Evolutionary conservation across 2,113 vertebrate genomes (phyloP).

Genomic region (Ctenomys sociabilis): DNA sequence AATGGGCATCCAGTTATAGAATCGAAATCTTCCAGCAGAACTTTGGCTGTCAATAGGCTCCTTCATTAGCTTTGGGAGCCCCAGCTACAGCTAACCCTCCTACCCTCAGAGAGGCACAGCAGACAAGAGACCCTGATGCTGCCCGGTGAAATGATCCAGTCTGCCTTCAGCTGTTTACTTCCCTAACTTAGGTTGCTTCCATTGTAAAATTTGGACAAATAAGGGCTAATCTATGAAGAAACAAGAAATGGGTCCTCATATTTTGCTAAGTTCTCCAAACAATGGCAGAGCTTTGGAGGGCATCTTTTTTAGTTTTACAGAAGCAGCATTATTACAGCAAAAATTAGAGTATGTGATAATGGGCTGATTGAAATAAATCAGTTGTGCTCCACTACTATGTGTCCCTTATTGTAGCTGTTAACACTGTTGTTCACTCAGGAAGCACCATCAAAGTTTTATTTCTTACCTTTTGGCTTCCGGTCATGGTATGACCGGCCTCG

Average conservation of each 20-base stretch:
- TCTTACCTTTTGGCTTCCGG: slow-evolving; percentile 94
- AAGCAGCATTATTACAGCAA: neutral
- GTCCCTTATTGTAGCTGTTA: neutral
- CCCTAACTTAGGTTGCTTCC: neutral
- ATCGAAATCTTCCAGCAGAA: neutral
- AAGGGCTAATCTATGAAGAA: neutral
- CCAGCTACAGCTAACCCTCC: neutral
- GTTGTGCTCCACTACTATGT: neutral
- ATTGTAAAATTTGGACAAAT: neutral
- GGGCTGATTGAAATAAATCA: neutral
- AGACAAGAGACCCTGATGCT: neutral
- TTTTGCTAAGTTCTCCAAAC: neutral
- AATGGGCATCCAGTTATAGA: neutral
- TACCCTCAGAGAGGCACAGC: neutral
- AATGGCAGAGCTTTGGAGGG: neutral
- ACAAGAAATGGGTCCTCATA: neutral
- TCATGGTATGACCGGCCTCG: slow-evolving; percentile 93
- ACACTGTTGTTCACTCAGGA: neutral
- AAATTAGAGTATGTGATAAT: neutral
- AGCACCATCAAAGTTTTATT: neutral
- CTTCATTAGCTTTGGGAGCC: neutral
- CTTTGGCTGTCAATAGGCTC: neutral
- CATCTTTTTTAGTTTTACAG: neutral
- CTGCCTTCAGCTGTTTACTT: neutral
- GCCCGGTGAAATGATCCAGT: rapidly evolving